Evolutionary conservation across 2,113 vertebrate genomes (phyloP), one percentile per base, ranked within the genome.

Genomic region (Mugil cephalus): DNA sequence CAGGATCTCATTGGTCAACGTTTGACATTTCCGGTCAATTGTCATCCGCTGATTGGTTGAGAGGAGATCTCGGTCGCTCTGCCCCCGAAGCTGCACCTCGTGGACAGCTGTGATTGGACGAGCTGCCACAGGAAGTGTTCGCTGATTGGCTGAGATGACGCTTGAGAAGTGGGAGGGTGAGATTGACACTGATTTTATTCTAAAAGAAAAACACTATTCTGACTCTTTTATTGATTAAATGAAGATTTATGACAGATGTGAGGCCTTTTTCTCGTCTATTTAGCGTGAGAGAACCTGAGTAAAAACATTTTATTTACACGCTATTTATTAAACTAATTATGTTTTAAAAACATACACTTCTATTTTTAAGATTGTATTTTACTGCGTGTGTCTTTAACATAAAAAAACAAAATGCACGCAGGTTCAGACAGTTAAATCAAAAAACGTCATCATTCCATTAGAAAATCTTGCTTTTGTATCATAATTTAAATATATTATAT

Each of bases 51-150:
- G 76, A 93, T 93, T 93, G 93, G 93, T 8, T 40, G n/a, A 18
- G 1, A 1, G 1, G 4, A 42, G 13, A 47, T 36, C 21, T 67
- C 51, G 0, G 40, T 84, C 70, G 51, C 2, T 54, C 90, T 88
- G 52, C 91, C 88, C 76, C 21, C 15, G 30, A 50, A 88, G 69
- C 89, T 88, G 87, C 84, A 92, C 85, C 88, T 94, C 94, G 94
- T 95, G 94, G 94, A 95, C 90, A 75, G 91, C 89, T 19, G 1
- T 87, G 88, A 93, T 94, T 94, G 91, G 94, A 36, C 77, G 2
- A 74, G 15, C 35, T 4, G 48, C 4, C 43, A 59, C n/a, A n/a
- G 90, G 88, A 91, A 85, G 30, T 61, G n/a, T 4, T 14, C 7
- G 5, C 45, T 77, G 58, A 93, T 94, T 94, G 91, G 92, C 11